Percentiles rank a stretch among this genome's conserved stretches.
These are phyloP conservation scores for Drosophila chauvacae DNA, from an alignment of 1,140 invertebrate species.

Conservation along the genomic window DNA sequence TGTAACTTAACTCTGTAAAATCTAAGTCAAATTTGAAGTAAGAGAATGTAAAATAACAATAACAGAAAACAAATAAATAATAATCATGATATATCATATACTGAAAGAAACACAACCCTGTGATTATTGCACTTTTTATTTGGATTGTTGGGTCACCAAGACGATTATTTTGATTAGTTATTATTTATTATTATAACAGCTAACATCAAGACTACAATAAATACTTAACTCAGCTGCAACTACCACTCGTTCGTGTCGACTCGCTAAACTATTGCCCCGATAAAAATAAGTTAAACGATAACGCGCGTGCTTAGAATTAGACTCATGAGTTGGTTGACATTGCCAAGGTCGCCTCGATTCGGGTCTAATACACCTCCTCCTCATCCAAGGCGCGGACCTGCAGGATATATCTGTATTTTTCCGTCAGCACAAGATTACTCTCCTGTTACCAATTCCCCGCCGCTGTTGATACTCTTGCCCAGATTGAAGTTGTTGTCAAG, in stretches of 20 bases:
- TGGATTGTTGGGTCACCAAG: not conserved
- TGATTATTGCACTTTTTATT: slow-evolving; percentile 32
- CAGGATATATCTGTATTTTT: slow-evolving; percentile 10
- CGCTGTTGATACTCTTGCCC: slow-evolving; percentile 36
- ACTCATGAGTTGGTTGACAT: slow-evolving; percentile 40
- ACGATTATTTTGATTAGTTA: slow-evolving; percentile 12
- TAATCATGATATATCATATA: not conserved
- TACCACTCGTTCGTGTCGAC: slow-evolving; percentile 8
- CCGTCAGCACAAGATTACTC: not conserved
- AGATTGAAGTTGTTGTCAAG: slow-evolving; percentile 44
- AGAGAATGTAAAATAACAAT: not conserved
- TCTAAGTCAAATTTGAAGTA: not conserved
- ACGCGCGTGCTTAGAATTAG: slow-evolving; percentile 32
- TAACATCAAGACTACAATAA: slow-evolving; percentile 55
- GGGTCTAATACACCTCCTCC: slow-evolving; percentile 58
- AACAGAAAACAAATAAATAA: not conserved
- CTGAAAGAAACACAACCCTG: not conserved
- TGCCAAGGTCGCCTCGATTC: slow-evolving; percentile 21
- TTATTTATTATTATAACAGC: slow-evolving; percentile 20
- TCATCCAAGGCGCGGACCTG: slow-evolving; percentile 51
- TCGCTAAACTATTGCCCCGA: slow-evolving; percentile 72
- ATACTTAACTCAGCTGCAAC: slow-evolving; percentile 38
- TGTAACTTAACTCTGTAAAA: not conserved
- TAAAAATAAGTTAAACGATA: slow-evolving; percentile 40
- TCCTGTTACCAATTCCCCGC: slow-evolving; percentile 59